Evolutionary conservation across 2,113 vertebrate species (phyloP).

Genomic region (Neotoma lepida): DNA sequence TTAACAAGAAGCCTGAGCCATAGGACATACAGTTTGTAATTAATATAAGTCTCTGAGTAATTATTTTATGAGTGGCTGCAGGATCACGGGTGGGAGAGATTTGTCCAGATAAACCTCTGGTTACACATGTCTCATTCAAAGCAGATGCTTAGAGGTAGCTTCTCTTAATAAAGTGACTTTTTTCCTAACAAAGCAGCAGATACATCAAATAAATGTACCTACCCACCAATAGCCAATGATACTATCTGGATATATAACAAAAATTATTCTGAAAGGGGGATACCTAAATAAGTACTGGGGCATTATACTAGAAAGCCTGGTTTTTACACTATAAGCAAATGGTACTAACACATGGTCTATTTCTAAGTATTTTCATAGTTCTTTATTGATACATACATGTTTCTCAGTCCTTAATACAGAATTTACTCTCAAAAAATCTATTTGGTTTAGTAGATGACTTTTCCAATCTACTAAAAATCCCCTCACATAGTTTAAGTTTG

Average conservation of each 20-base stretch:
- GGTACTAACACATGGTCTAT: background rate
- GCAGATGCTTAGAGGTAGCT: background rate
- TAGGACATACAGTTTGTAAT: too few relatives aligned
- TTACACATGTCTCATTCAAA: background rate
- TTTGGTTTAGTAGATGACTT: constrained; percentile 4
- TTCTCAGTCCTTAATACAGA: constrained; percentile 12
- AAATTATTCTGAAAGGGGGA: constrained; percentile 4
- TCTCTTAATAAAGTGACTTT: background rate
- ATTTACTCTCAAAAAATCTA: constrained; percentile 17
- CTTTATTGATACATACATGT: background rate
- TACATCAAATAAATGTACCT: background rate
- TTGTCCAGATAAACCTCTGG: too few relatives aligned
- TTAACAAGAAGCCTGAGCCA: too few relatives aligned
- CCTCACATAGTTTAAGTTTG: background rate
- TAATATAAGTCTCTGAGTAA: too few relatives aligned
- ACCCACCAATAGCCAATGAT: background rate
- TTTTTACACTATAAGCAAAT: background rate
- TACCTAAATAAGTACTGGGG: background rate
- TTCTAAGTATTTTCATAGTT: background rate
- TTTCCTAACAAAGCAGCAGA: background rate
- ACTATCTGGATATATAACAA: constrained; percentile 24
- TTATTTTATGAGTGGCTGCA: too few relatives aligned
- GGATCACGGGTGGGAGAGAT: too few relatives aligned
- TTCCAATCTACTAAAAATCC: constrained; percentile 23
- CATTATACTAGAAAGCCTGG: constrained; percentile 22